phyloP scores from a whole-genome alignment of 2,797 vertebrate species.

The Tympanoctomys barrerae region DNA sequence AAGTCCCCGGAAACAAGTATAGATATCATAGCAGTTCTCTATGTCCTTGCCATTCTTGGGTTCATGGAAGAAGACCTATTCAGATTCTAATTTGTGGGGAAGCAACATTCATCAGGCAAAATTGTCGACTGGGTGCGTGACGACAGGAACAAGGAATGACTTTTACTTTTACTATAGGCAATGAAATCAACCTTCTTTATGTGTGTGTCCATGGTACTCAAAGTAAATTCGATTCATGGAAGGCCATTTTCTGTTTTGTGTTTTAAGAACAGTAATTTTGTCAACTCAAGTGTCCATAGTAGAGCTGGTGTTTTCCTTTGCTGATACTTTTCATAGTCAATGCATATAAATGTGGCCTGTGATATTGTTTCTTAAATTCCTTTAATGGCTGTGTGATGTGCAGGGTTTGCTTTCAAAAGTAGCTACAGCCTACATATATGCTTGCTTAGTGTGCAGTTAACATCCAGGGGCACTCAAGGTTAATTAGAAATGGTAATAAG shows the following conservation, averaged over 20 bases:
- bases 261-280: constrained; percentile 15
- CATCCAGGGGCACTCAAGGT: constrained; percentile 78
- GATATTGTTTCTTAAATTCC: not conserved
- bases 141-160: not conserved
- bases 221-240: not conserved
- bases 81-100: not conserved
- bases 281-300: not conserved
- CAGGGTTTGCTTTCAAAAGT: constrained; percentile 47
- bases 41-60: not conserved
- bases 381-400: not conserved
- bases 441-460: constrained; percentile 65
- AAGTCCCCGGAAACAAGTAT: not conserved
- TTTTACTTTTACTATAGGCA: not conserved
- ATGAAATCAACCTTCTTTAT: not conserved
- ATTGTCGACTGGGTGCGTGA: not conserved
- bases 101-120: not conserved
- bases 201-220: not conserved
- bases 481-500: constrained; percentile 84
- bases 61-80: not conserved
- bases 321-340: not conserved
- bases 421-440: constrained; percentile 11
- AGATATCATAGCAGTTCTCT: not conserved
- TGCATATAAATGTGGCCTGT: not conserved
- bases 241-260: not conserved
- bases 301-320: not conserved